Base-by-base conservation (phyloP, 2,888 invertebrate species). In the Trissolcus brochymenae region DNA sequence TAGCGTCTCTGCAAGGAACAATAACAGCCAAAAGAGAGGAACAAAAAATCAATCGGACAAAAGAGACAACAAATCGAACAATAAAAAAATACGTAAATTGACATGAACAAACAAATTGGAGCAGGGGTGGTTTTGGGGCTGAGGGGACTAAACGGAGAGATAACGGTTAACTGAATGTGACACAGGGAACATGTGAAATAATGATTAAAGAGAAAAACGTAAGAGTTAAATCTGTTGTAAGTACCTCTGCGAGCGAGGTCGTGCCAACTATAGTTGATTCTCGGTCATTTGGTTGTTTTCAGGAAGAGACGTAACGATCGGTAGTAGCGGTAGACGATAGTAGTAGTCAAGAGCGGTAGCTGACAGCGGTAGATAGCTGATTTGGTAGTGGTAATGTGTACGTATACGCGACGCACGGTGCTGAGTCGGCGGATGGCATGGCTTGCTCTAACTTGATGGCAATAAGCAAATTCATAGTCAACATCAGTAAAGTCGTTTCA, bases 231-330 rank as follows among this genome's bases (percentile, higher is more conserved):
- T 81, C 85, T 84, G 84, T 82, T 81, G 86, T 86, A 85, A 86
- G 87, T 87, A 87, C 87, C 87, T 87, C 87, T 84, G 87, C 87
- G 87, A 87, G 87, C 85, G 87, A 87, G 87, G 87, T 87, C 84
- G 84, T 84, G 86, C 85, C 86, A 85, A 84, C 84, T 85, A 87
- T 85, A 86, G 87, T 82, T 87, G 87, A 85, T 84, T 87, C 85
- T 86, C 82, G 81, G 79, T 84, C 85, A 80, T 84, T 85, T 80
- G 83, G 81, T 85, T 82, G 82, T 70, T 80, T 86, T 87, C 87
- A 87, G 85, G 86, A 87, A 84, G 85, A 87, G 86, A 86, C 85
- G 87, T 87, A 86, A 86, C 86, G 82, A 86, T 86, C 83, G 85
- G 84, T 85, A 84, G 86, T 85, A 84, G 86, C 85, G 84, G 87